phyloP scores from a whole-genome alignment of 2,113 vertebrate genomes.

The Podilymbus podiceps region DNA sequence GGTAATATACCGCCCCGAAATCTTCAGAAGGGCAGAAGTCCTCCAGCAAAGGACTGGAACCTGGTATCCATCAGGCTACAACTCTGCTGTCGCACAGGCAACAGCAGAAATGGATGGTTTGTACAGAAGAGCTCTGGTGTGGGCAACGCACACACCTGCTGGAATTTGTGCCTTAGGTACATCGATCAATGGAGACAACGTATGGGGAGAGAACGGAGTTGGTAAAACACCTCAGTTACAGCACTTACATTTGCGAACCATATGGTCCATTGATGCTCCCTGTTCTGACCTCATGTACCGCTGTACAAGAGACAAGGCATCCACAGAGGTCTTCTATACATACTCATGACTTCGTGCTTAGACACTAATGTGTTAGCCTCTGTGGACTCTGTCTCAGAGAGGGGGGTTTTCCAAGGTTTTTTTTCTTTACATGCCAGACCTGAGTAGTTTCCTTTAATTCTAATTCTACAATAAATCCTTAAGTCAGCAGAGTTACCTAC shows the following conservation, averaged over 20 bases:
- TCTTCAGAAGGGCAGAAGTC: not conserved
- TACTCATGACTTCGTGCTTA: not conserved
- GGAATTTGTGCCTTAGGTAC: not conserved
- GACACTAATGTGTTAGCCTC: not conserved
- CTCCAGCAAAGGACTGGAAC: not conserved
- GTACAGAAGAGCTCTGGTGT: not conserved
- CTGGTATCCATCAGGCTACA: not conserved
- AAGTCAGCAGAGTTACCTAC: not conserved
- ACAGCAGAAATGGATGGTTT: not conserved
- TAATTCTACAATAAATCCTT: not conserved
- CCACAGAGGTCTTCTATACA: not conserved
- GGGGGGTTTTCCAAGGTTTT: not conserved
- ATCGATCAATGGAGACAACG: not conserved
- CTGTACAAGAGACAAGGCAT: not conserved
- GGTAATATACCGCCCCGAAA: not conserved
- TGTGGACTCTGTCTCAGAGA: not conserved
- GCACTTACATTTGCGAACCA: not conserved
- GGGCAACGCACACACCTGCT: too few species aligned
- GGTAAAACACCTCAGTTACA: not conserved
- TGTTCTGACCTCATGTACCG: not conserved
- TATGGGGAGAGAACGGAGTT: not conserved
- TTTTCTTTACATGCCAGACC: not conserved
- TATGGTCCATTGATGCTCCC: not conserved
- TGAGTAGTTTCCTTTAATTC: not conserved
- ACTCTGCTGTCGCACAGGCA: not conserved